Evolutionary conservation across 1,140 invertebrate genomes (phyloP).

Genomic region (Apis mellifera): Amel_HAv3.1 CM009933.2:9636001-9636500

Average conservation of each 20-base stretch:
- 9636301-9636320: neutral
- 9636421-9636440: constrained; percentile 30
- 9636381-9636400: neutral
- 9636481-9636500: constrained; percentile 12
- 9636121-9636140: no score
- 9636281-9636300: no score
- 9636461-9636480: constrained; percentile 42
- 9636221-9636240: neutral
- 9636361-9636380: constrained; percentile 19
- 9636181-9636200: neutral
- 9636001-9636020: no score
- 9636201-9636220: neutral
- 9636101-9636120: no score
- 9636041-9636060: no score
- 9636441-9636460: neutral
- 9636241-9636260: neutral
- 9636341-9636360: constrained; percentile 5
- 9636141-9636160: no score
- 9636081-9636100: no score
- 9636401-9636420: neutral
- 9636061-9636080: no score
- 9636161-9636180: neutral
- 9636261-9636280: no score
- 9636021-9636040: no score
- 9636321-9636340: no score